Conservation (phyloP, 2,797 vertebrate genomes). For the Parotocinclus haroldoi region DNA sequence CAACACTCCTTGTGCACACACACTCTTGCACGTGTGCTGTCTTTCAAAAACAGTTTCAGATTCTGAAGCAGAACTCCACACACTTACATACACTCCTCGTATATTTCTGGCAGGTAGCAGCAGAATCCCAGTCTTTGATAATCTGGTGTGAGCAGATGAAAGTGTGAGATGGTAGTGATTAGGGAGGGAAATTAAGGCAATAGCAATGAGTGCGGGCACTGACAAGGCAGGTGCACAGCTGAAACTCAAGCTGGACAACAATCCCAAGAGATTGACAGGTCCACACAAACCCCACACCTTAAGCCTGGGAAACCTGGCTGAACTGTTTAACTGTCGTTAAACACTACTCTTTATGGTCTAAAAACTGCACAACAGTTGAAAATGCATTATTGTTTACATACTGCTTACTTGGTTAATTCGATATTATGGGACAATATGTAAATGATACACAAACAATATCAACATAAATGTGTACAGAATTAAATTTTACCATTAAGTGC, state of each 20-base stretch:
- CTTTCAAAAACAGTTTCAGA: conserved; percentile 34
- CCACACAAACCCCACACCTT: not conserved
- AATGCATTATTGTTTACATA: too few species aligned
- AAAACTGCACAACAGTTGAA: not conserved
- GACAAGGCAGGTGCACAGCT: conserved; percentile 70
- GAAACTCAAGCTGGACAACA: conserved; percentile 63
- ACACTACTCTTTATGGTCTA: not conserved
- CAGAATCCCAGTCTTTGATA: conserved; percentile 62
- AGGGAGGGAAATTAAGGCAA: conserved; percentile 68
- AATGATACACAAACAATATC: too few species aligned
- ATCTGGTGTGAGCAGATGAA: conserved; percentile 61
- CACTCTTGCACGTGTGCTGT: conserved; percentile 31
- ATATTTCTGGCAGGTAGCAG: conserved; percentile 57
- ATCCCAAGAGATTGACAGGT: conserved; percentile 42
- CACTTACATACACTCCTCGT: conserved; percentile 31
- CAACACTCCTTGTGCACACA: conserved; percentile 30
- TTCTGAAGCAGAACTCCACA: conserved; percentile 53
- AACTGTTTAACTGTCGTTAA: conserved; percentile 7
- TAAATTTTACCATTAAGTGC: too few species aligned
- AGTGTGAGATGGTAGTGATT: conserved; percentile 59
- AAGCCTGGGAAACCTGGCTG: not conserved
- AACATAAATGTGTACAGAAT: too few species aligned
- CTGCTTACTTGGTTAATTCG: too few species aligned
- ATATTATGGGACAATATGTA: too few species aligned
- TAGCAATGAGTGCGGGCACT: conserved; percentile 54